Evolutionary conservation across 1,140 invertebrate species (phyloP).

Genomic region (Vanessa atalanta): DNA sequence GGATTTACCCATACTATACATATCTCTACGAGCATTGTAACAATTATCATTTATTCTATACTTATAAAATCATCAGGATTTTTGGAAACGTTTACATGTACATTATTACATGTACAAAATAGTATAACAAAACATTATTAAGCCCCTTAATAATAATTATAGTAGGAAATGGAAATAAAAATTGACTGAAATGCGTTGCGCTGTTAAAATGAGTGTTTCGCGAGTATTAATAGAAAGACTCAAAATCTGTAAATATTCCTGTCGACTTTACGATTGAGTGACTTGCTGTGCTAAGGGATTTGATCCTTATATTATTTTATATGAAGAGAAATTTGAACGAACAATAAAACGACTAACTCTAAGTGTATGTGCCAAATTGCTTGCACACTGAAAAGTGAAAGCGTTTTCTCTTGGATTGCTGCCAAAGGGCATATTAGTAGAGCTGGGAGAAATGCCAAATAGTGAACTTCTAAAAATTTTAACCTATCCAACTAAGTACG

Average conservation of each 20-base stretch:
- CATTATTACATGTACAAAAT: too few relatives aligned
- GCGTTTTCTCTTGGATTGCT: conserved; percentile 44
- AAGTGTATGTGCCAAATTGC: conserved; percentile 42
- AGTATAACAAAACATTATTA: too few relatives aligned
- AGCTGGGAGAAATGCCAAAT: conserved; percentile 43
- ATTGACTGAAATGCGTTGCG: neutral
- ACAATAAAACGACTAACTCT: conserved; percentile 5
- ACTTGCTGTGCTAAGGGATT: conserved; percentile 23
- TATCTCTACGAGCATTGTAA: too few relatives aligned
- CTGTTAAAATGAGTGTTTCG: neutral
- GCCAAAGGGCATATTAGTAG: conserved; percentile 50
- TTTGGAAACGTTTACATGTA: too few relatives aligned
- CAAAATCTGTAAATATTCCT: conserved; percentile 17
- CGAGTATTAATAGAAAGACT: neutral
- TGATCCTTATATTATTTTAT: conserved; percentile 11
- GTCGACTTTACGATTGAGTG: conserved; percentile 9
- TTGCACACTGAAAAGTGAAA: conserved; percentile 46
- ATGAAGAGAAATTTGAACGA: conserved; percentile 12
- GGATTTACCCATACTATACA: too few relatives aligned
- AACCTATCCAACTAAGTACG: neutral
- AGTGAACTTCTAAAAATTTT: conserved; percentile 28
- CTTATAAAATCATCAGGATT: too few relatives aligned
- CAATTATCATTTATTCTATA: too few relatives aligned
- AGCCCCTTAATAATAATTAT: neutral
- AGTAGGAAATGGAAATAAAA: neutral